Evolutionary conservation across 2,888 invertebrate species (phyloP).

Genomic region (Sphinx pinastri): DNA sequence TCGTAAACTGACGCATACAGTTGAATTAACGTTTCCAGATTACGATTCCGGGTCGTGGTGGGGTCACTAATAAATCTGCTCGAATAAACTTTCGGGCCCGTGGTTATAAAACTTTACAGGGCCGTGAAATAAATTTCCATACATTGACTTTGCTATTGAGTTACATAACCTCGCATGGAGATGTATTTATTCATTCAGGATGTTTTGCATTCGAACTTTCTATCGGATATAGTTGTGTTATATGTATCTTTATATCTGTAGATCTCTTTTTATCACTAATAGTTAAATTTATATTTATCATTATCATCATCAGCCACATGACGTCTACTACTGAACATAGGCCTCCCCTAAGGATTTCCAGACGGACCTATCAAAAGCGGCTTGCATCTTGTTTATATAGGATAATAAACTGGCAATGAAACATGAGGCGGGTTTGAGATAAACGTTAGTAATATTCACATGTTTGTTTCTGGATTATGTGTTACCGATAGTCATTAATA

Average conservation of each 20-base stretch:
- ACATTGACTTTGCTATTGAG: conserved; percentile 42
- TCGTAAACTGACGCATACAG: conserved; percentile 64
- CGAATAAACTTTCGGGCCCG: conserved; percentile 57
- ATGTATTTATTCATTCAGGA: conserved; percentile 43
- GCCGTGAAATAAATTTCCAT: conserved; percentile 60
- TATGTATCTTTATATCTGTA: not conserved
- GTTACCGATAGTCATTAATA: too few relatives aligned
- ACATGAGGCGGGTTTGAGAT: too few relatives aligned
- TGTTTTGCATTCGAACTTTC: conserved; percentile 26
- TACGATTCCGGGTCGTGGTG: conserved; percentile 60
- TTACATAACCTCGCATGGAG: conserved; percentile 38
- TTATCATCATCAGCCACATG: too few relatives aligned
- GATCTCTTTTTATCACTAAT: too few relatives aligned
- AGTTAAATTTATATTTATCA: too few relatives aligned
- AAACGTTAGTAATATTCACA: too few relatives aligned
- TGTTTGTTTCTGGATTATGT: too few relatives aligned
- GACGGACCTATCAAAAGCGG: too few relatives aligned
- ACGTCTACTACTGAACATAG: too few relatives aligned
- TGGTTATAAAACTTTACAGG: conserved; percentile 62
- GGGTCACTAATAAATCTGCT: conserved; percentile 64
- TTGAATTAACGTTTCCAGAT: conserved; percentile 65
- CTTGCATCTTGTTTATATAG: too few relatives aligned
- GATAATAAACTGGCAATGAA: too few relatives aligned
- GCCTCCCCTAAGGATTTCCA: too few relatives aligned
- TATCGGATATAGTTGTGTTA: not conserved